Evolutionary conservation across 2,113 vertebrate species (phyloP).

Genomic region (Oreotrochilus melanogaster): DNA sequence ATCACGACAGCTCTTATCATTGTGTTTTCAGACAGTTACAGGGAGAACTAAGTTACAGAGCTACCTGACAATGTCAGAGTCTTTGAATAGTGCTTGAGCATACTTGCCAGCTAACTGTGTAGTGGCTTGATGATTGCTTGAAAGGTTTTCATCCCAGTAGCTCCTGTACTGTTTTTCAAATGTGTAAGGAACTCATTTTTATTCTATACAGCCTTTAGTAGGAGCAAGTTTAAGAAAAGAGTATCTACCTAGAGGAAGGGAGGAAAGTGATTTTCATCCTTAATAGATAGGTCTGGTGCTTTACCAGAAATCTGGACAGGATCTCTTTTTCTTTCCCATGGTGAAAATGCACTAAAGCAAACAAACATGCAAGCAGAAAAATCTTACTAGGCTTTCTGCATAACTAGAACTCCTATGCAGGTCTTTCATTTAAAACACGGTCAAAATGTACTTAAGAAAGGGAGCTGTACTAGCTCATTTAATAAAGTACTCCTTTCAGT

Average conservation of each 20-base stretch:
- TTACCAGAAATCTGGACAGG: background rate
- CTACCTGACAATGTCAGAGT: background rate
- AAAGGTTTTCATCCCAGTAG: background rate
- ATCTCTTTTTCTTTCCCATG: background rate
- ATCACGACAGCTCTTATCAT: background rate
- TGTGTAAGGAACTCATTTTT: background rate
- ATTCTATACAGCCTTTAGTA: background rate
- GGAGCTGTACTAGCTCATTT: background rate
- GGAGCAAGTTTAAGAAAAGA: background rate
- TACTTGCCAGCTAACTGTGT: background rate
- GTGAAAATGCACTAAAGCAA: background rate
- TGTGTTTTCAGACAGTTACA: background rate
- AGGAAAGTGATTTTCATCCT: background rate
- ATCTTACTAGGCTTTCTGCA: background rate
- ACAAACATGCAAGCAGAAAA: background rate
- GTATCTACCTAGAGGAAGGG: background rate
- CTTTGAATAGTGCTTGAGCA: background rate
- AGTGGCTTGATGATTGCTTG: fast-evolving
- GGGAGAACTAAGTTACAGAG: background rate
- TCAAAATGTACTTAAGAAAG: background rate
- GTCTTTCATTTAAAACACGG: background rate
- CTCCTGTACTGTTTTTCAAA: background rate
- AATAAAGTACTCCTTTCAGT: conserved; percentile 6
- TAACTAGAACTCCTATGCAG: background rate
- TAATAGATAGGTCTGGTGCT: background rate